Conservation (phyloP, 2,797 vertebrate species). For the Antrozous pallidus region DNA sequence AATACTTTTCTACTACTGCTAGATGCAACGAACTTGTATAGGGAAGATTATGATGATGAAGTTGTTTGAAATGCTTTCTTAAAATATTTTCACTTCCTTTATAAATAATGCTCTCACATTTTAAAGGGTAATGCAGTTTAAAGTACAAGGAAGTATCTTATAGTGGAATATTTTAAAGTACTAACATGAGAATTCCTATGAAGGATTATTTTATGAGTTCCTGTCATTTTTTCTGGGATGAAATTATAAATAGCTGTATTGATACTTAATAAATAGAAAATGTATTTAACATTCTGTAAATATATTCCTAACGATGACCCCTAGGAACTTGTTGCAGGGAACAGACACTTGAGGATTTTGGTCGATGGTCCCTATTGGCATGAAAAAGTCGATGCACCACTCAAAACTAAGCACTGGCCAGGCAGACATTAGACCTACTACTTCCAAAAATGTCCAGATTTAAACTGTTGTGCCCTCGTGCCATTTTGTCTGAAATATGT, state of each 20-base stretch:
- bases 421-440: background rate
- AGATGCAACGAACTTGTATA: background rate
- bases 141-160: background rate
- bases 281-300: background rate
- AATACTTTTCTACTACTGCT: background rate
- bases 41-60: background rate
- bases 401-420: background rate
- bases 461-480: background rate
- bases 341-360: background rate
- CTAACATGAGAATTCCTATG: background rate
- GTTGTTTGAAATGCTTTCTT: background rate
- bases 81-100: slow-evolving; percentile 34
- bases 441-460: background rate
- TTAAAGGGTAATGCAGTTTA: background rate
- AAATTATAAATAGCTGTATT: background rate
- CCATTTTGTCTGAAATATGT: background rate
- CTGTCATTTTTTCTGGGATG: background rate
- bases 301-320: background rate
- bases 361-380: background rate
- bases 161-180: background rate
- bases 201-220: background rate
- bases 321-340: background rate
- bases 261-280: slow-evolving; percentile 21
- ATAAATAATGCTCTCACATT: background rate
- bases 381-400: background rate